Evolutionary conservation across 2,888 invertebrate genomes (phyloP).

Genomic region (Mimas tiliae): DNA sequence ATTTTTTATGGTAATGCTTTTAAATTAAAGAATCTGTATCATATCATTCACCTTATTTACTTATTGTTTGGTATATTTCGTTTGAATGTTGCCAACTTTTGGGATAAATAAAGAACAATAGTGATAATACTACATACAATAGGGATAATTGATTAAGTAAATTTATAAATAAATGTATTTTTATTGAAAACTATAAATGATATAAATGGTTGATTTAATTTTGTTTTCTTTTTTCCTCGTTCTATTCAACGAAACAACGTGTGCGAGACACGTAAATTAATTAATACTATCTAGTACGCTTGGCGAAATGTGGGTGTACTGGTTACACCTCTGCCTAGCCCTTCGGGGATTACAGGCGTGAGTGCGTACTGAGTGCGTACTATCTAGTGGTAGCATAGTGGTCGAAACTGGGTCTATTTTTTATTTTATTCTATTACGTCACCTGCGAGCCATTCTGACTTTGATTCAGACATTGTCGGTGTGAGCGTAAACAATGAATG

Average conservation of each 20-base stretch:
- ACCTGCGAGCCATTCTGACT: too few species aligned
- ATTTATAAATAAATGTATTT: conserved; percentile 67
- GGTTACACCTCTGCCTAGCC: too few species aligned
- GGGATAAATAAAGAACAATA: conserved; percentile 59
- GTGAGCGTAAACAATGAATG: too few species aligned
- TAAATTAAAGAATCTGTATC: conserved; percentile 53
- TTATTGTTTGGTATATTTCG: conserved; percentile 45
- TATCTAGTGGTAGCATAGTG: too few species aligned
- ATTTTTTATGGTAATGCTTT: conserved; percentile 56
- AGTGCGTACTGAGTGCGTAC: too few species aligned
- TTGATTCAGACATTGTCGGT: too few species aligned
- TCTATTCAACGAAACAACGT: conserved; percentile 31
- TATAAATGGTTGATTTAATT: conserved; percentile 73
- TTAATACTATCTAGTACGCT: too few species aligned
- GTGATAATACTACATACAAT: conserved; percentile 58
- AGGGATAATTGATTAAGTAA: conserved; percentile 64
- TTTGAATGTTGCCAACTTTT: conserved; percentile 36
- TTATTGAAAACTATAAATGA: conserved; percentile 63
- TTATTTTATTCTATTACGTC: too few species aligned
- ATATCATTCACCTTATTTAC: conserved; percentile 53
- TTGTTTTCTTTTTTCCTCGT: conserved; percentile 41
- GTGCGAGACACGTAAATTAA: too few species aligned
- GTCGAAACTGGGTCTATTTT: too few species aligned
- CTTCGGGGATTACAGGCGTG: too few species aligned
- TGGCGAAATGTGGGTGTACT: too few species aligned